Evolutionary conservation across 2,888 invertebrate species (phyloP), one percentile per base, ranked within the genome.

Genomic region (Actias luna): DNA sequence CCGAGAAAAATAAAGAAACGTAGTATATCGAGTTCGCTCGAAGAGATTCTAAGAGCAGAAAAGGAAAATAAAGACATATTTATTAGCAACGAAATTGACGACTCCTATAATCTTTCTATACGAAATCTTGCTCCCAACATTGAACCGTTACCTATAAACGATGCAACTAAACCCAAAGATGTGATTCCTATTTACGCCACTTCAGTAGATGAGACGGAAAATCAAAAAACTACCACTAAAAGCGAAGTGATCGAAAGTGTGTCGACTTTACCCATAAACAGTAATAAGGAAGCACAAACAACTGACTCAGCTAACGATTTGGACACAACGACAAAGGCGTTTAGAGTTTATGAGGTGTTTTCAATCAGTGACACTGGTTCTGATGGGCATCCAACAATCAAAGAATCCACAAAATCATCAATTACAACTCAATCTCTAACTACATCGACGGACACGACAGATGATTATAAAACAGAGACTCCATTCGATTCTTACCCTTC

Each of bases 1-100:
- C 95, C 95, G 0, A 85, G 95, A 73, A 93, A 90, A 64, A 69
- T 93, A 18, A 84, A 87, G 2, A 84, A 82, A 68, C 83, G 91
- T 50, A 85, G 85, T 65, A 82, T 92, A 59, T 80, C 84, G 14
- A 84, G 81, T 12, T 86, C 87, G 16, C 76, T 93, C 36, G 92
- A 92, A 78, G 90, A 92, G 66, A 77, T 92, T 33, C 69, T 93
- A 18, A 84, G 82, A 67, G 84, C 80, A 61, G 84, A 85, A 22
- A 87, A 86, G 66, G 85, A 89, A 59, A 88, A 86, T 61, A 92
- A 91, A 65, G 88, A 90, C 58, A 77, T 87, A 46, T 87, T 89
- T 65, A 79, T 92, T 16, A 93, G 93, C 58, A 93, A 93, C 67
- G 93, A 93, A 77, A 89, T 93, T 50, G 92, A 93, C 65, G 89